Evolutionary conservation across 1,140 invertebrate species (phyloP), one percentile per base, ranked within the genome.

Genomic region (Protaetia brevitarsis): DNA sequence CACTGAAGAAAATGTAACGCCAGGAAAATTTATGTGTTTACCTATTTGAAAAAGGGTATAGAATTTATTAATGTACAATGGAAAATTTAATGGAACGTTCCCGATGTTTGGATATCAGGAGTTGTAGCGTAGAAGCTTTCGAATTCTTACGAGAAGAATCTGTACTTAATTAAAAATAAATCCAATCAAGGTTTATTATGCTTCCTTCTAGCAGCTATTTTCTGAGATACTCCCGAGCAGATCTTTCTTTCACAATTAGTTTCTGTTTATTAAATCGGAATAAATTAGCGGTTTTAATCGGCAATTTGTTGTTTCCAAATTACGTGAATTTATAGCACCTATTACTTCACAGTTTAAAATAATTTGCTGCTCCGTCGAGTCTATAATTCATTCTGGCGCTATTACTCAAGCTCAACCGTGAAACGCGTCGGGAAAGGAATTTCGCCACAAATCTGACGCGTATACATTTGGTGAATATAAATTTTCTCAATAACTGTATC

Each of bases 401-500:
- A 27, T 45, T 63, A 45, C 36, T 63, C 36, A 36, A 41, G 36
- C 30, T 37, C 21, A 34, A 37, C 45, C 30, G 57, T 23, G 34
- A 61, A 59, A 31, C 30, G 27, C 30, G 27, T 13, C 30, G 27
- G 26, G 57, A 31, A 66, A 36, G 51, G 59, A 67, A 67, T 62
- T 64, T 64, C 66, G 64, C 63, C 63, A 62, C 62, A 37, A 66
- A 65, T 37, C 41, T 51, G 41, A 51, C 41, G 26, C 41, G 41
- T 51, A 51, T 51, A 51, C 41, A 51, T 51, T 51, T 19, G 41
- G 41, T 51, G 41, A 51, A 51, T 51, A 51, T 51, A 51, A 51
- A 51, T 51, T 51, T 59, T 59, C 57, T 59, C 29, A 29, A 31
- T 31, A 59, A 59, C 51, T 62, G 41, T 62, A 41, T 67, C 58